Percentiles rank a stretch among this genome's conserved stretches.
These are phyloP conservation scores for Chlorospingus flavigularis DNA, from an alignment of 2,797 vertebrate species.

Conservation along the genomic window DNA sequence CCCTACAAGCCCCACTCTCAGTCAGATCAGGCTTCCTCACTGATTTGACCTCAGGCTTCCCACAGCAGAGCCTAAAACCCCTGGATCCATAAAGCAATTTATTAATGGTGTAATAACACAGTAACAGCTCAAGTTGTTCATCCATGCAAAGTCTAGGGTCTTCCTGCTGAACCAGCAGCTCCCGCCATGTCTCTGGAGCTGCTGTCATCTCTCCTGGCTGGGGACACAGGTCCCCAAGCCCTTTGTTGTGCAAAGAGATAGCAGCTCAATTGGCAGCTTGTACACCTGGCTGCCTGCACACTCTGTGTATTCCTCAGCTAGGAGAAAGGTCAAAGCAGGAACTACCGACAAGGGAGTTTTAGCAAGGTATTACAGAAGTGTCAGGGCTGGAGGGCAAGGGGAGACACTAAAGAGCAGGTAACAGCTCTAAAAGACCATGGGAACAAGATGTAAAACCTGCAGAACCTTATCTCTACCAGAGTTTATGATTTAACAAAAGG, in stretches of 20 bases:
- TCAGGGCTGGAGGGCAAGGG: not conserved
- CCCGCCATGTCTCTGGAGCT: not conserved
- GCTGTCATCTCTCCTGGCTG: not conserved
- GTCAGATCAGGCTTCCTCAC: not conserved
- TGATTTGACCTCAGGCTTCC: not conserved
- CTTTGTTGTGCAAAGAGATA: not conserved
- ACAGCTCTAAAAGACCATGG: not conserved
- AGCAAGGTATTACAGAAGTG: not conserved
- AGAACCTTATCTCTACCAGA: not conserved
- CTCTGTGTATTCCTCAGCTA: not conserved
- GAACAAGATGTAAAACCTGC: not conserved
- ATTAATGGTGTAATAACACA: rapidly evolving
- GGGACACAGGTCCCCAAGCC: not conserved
- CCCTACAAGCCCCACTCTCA: not conserved
- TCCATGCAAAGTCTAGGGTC: not conserved
- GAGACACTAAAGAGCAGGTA: not conserved
- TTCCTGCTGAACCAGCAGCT: not conserved
- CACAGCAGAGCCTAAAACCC: not conserved
- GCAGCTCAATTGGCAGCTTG: not conserved
- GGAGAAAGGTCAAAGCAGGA: not conserved
- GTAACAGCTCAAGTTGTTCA: not conserved
- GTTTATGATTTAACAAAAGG: not conserved
- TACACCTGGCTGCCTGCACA: not conserved
- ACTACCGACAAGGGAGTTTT: not conserved
- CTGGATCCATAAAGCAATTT: not conserved